A percentile compares a stretch with the other conserved stretches of the same genome.
These are phyloP conservation scores for Drosophila parvula DNA, from an alignment of 1,140 invertebrate species.

Conservation along the genomic window DNA sequence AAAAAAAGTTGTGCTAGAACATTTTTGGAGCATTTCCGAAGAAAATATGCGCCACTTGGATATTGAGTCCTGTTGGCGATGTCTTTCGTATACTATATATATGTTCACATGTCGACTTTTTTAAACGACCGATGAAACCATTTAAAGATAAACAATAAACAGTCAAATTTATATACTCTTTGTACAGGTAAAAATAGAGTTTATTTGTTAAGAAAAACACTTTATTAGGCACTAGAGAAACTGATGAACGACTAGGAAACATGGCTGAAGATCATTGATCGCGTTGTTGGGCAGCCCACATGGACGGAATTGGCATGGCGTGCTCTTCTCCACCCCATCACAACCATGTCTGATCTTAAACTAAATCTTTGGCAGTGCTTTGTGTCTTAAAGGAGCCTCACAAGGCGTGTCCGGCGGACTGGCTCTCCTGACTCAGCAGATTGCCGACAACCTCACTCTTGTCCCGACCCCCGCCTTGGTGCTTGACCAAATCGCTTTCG, in stretches of 20 bases:
- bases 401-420: slow-evolving; percentile 33
- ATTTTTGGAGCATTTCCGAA: too few relatives aligned
- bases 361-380: slow-evolving; percentile 76
- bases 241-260: slow-evolving; percentile 68
- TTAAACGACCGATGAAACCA: too few relatives aligned
- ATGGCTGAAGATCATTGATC: slow-evolving; percentile 28
- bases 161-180: background rate
- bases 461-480: slow-evolving; percentile 26
- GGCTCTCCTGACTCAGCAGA: slow-evolving; percentile 26
- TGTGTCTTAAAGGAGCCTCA: slow-evolving; percentile 18
- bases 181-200: slow-evolving; percentile 40
- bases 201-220: slow-evolving; percentile 69
- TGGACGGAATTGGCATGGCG: slow-evolving; percentile 72
- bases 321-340: slow-evolving; percentile 15
- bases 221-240: slow-evolving; percentile 49
- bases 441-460: slow-evolving; percentile 28
- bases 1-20: too few relatives aligned
- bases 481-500: slow-evolving; percentile 86
- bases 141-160: background rate
- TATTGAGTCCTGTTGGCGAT: too few relatives aligned
- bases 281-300: slow-evolving; percentile 45
- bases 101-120: too few relatives aligned
- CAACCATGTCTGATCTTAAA: slow-evolving; percentile 45
- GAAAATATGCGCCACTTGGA: too few relatives aligned
- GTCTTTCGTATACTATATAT: too few relatives aligned